Evolutionary conservation across 2,113 vertebrate genomes (phyloP), one percentile per base, ranked within the genome.

Genomic region (Mormyrus lacerda): DNA sequence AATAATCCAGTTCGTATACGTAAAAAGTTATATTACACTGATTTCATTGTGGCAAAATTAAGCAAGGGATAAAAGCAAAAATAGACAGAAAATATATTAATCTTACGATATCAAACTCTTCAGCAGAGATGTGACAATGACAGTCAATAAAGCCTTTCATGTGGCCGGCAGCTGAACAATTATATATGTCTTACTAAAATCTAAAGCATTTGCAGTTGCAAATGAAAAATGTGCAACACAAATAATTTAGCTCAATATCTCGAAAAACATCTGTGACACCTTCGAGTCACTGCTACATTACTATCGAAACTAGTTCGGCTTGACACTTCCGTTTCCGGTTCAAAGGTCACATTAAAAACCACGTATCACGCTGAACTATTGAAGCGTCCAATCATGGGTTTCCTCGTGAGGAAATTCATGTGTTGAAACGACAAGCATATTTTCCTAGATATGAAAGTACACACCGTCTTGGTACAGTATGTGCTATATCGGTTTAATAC

Each of bases 81-180:
- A n/a, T 2, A n/a, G 6, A 44, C 19, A 47, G 13, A n/a, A 47
- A 5, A 9, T 11, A 44, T 39, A 7, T 53, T 47, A 53, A 0
- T 15, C 89, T 91, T 94, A 96, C 96, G 91, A 8, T 0, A 76
- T 93, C 92, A 89, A 96, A 96, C 47, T 94, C 95, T 13, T 92
- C 48, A 11, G 94, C 95, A 10, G 95, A 93, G 7, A 96, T 93
- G 88, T 96, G 96, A 86, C 96, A 97, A 91, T 96, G 96, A 1
- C 96, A 96, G 6, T 96, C 96, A 89, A 96, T 91, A 0, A 91
- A 50, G 0, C 95, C 93, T 1, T 6, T 89, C 88, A 89, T 89
- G 5, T 88, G 42, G 58, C 31, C 31, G 69, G 45, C 24, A 87
- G 87, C 48, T 86, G 11, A 31, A 51, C 10, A 86, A 84, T 82